Evolutionary conservation across 2,797 vertebrate species (phyloP).

Genomic region (Diglossa cyanea): DNA sequence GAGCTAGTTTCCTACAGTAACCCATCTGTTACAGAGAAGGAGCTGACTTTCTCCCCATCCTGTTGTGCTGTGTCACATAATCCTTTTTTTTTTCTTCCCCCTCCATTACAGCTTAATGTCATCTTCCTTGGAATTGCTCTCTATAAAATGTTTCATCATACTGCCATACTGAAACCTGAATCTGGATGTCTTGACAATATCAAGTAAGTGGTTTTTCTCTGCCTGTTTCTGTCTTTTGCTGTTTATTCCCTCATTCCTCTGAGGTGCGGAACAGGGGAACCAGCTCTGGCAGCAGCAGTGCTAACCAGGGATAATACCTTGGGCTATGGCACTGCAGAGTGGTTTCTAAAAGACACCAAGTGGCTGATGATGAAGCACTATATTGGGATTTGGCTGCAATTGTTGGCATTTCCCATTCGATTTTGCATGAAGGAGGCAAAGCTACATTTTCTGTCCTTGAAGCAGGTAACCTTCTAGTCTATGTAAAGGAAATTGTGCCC

Average conservation of each 20-base stretch:
- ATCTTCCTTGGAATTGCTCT: conserved; percentile 98
- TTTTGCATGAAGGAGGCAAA: neutral
- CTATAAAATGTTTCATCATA: conserved; percentile 99
- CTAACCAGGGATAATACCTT: neutral
- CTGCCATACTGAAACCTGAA: conserved; percentile 97
- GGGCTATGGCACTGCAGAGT: neutral
- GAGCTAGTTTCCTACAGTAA: conserved; percentile 49
- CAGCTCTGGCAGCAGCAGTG: neutral
- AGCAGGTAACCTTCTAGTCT: neutral
- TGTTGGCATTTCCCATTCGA: neutral
- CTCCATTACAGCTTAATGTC: conserved; percentile 89
- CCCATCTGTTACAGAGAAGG: conserved; percentile 9
- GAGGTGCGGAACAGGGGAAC: neutral
- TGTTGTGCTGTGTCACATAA: conserved; percentile 29
- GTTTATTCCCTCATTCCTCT: neutral
- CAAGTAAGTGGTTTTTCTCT: conserved; percentile 87
- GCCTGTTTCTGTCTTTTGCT: neutral
- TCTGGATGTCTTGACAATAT: conserved; percentile 98
- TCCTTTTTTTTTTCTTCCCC: neutral
- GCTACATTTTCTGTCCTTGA: neutral
- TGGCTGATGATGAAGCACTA: neutral
- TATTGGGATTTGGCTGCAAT: neutral
- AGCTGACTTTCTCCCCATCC: neutral
- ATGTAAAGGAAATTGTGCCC: neutral
- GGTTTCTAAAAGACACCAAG: neutral